Conservation (phyloP, 2,797 vertebrate species). For the Sebastes minor region DNA sequence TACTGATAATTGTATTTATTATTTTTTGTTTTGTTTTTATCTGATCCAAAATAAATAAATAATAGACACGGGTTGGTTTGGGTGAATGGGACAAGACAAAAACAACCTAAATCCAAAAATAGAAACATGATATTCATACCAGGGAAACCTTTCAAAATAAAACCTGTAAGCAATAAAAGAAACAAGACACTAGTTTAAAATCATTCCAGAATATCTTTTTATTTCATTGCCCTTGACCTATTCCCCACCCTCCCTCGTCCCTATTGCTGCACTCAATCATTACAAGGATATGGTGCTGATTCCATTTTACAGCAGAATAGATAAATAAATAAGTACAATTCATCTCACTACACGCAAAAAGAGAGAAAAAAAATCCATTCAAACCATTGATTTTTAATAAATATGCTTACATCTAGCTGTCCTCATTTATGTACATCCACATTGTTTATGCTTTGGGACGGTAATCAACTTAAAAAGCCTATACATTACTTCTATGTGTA, state of each 20-base stretch:
- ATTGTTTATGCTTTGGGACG: constrained; percentile 79
- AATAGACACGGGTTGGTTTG: no score
- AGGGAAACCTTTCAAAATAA: background rate
- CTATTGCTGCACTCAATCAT: constrained; percentile 74
- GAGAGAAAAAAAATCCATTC: constrained; percentile 75
- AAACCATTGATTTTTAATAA: constrained; percentile 79
- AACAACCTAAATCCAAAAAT: no score
- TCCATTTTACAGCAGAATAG: constrained; percentile 79
- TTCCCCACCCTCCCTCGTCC: constrained; percentile 48
- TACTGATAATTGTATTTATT: rapidly evolving
- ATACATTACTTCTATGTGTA: constrained; percentile 71
- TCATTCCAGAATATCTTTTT: constrained; percentile 80
- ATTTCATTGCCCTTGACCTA: constrained; percentile 66
- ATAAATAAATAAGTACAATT: constrained; percentile 83
- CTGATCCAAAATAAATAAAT: no score
- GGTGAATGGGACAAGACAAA: no score
- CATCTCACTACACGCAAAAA: constrained; percentile 80
- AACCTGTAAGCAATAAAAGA: background rate
- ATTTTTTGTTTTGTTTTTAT: no score
- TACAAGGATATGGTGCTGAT: constrained; percentile 82
- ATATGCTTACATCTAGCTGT: constrained; percentile 82
- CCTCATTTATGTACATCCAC: constrained; percentile 81
- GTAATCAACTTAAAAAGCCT: constrained; percentile 76
- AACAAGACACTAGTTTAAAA: constrained; percentile 68
- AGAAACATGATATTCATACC: no score